Percentiles rank a stretch among this genome's conserved stretches.
phyloP scores from a whole-genome alignment of 2,797 vertebrate species.

The Notolepis coatsorum region DNA sequence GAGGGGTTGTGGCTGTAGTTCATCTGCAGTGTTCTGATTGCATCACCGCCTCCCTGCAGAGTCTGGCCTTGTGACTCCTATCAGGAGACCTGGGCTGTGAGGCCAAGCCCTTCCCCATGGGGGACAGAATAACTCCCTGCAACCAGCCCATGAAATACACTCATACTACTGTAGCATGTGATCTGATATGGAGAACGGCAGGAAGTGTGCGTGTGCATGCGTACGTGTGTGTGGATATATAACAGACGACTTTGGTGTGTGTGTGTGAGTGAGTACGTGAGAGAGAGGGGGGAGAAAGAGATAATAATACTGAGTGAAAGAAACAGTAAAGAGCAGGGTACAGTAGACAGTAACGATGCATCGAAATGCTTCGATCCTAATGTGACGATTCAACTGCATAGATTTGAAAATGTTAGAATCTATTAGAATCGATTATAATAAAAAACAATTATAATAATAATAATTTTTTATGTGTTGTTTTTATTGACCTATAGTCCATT shows the following conservation, averaged over 20 bases:
- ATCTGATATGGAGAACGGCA: constrained; percentile 40
- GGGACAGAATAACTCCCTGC: constrained; percentile 46
- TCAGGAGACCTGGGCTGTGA: constrained; percentile 58
- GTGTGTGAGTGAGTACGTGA: constrained; percentile 1
- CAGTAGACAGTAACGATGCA: no score
- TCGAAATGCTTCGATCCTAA: no score
- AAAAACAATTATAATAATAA: no score
- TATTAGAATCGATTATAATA: no score
- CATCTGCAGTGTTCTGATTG: constrained; percentile 24
- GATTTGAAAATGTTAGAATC: no score
- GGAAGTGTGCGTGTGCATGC: constrained; percentile 43
- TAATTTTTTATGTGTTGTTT: no score
- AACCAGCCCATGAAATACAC: constrained; percentile 54
- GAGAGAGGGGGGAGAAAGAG: background rate
- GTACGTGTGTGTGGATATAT: no score
- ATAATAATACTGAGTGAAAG: background rate
- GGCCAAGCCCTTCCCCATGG: constrained; percentile 52
- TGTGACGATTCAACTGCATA: no score
- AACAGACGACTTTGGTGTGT: no score
- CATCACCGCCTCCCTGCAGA: constrained; percentile 41
- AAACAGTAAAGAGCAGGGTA: no score
- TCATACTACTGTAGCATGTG: constrained; percentile 50
- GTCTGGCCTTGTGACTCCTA: constrained; percentile 64
- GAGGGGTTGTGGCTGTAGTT: constrained; percentile 3
- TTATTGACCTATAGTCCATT: no score